These are phyloP conservation scores for Tenthredo scrophulariae DNA, from an alignment of 2,888 invertebrate species.

Conservation along the genomic window DNA sequence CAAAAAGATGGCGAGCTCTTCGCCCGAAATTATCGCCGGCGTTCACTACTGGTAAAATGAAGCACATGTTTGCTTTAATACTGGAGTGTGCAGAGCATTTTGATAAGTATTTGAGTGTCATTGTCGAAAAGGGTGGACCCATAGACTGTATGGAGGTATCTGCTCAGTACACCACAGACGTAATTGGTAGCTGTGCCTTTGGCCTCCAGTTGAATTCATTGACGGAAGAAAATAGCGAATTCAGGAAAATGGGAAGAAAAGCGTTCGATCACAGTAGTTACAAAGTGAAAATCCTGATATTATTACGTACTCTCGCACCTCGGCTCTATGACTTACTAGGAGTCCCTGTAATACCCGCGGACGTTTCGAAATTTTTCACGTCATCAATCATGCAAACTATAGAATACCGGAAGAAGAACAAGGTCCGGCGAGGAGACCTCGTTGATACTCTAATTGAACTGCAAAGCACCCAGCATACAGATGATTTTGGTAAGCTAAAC, in stretches of 20 bases:
- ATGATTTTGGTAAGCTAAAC: constrained; percentile 54
- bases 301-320: constrained; percentile 57
- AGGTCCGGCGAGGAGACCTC: constrained; percentile 77
- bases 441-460: constrained; percentile 76
- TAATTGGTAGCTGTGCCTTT: constrained; percentile 77
- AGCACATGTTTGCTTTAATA: constrained; percentile 79
- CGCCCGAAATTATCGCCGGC: constrained; percentile 79
- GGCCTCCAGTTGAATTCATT: constrained; percentile 75
- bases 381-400: constrained; percentile 71
- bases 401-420: constrained; percentile 73
- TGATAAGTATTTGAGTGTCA: constrained; percentile 74
- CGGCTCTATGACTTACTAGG: constrained; percentile 62
- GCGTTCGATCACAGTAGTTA: neutral
- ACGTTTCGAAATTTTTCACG: constrained; percentile 70
- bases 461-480: constrained; percentile 58
- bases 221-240: constrained; percentile 60
- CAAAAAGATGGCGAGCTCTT: constrained; percentile 79
- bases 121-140: constrained; percentile 56
- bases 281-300: neutral
- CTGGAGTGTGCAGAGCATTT: constrained; percentile 77
- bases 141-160: constrained; percentile 68
- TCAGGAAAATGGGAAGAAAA: constrained; percentile 45
- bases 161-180: constrained; percentile 76
- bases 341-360: constrained; percentile 59
- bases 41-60: constrained; percentile 79